Percentiles rank a stretch among this genome's conserved stretches.
Conservation (phyloP, 2,113 vertebrate genomes). For the Periophthalmus modestus region DNA sequence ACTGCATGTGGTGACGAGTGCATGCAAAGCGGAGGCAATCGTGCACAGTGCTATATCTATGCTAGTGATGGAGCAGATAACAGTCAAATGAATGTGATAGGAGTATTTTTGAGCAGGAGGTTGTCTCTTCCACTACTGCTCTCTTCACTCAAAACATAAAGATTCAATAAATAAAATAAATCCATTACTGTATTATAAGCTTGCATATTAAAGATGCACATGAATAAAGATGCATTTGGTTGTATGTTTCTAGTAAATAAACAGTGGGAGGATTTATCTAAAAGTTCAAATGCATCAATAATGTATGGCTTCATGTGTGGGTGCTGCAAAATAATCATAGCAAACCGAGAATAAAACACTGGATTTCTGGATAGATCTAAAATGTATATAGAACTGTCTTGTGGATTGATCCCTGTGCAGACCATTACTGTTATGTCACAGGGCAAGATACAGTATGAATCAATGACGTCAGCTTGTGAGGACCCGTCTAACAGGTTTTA, state of each 20-base stretch:
- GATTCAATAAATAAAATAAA: background rate
- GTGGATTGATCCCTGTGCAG: background rate
- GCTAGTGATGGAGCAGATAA: constrained; percentile 43
- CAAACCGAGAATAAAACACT: background rate
- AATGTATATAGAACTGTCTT: background rate
- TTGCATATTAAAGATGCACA: constrained; percentile 3
- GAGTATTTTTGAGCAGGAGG: constrained; percentile 13
- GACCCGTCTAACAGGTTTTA: constrained; percentile 49
- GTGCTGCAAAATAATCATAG: constrained; percentile 6
- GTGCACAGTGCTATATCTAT: constrained; percentile 30
- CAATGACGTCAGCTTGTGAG: background rate
- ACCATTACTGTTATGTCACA: too few species aligned
- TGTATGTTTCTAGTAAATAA: constrained; percentile 55
- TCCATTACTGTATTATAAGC: background rate
- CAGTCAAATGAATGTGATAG: constrained; percentile 13
- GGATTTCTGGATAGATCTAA: background rate
- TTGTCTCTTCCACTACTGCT: constrained; percentile 46
- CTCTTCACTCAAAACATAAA: constrained; percentile 21
- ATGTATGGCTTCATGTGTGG: constrained; percentile 19
- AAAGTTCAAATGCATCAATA: constrained; percentile 18
- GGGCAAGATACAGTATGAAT: background rate
- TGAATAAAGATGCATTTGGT: constrained; percentile 25
- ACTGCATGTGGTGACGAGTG: constrained; percentile 6
- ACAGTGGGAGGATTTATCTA: constrained; percentile 41
- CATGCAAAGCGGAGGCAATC: constrained; percentile 24